These are phyloP conservation scores for Steinernema carpocapsae DNA, from an alignment of 2,888 invertebrate genomes.

Conservation along the genomic window DNA sequence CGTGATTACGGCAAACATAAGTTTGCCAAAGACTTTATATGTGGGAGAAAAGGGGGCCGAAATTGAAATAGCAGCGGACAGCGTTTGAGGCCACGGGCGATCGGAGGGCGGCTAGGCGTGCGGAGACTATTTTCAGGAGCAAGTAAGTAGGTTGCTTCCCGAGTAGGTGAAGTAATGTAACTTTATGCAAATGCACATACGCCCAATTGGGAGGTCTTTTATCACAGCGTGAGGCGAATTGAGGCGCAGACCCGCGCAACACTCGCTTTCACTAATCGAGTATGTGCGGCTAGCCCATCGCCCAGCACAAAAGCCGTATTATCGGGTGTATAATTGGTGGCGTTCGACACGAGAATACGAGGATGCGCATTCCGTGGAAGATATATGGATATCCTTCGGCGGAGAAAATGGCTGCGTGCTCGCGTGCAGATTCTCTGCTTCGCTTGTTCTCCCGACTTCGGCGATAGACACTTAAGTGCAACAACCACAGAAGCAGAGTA, in stretches of 20 bases:
- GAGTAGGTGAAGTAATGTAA: background rate
- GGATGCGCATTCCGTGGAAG: slow-evolving; percentile 34
- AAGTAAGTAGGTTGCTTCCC: slow-evolving; percentile 3
- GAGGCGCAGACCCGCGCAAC: slow-evolving; percentile 27
- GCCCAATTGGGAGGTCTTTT: slow-evolving; percentile 10
- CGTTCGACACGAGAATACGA: slow-evolving; percentile 35
- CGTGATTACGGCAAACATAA: slow-evolving; percentile 10
- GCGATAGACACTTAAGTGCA: background rate
- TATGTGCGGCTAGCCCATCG: slow-evolving; percentile 34
- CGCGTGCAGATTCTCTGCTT: slow-evolving; percentile 16
- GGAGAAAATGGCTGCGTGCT: slow-evolving; percentile 30
- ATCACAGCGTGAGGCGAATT: slow-evolving; percentile 11
- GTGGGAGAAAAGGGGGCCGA: slow-evolving; percentile 9
- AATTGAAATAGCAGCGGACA: slow-evolving; percentile 12
- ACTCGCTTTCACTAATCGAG: slow-evolving; percentile 35
- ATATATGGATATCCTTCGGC: slow-evolving; percentile 28
- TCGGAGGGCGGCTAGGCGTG: background rate
- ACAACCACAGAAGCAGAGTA: slow-evolving; percentile 3
- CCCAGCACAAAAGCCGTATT: slow-evolving; percentile 34
- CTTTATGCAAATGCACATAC: slow-evolving; percentile 5
- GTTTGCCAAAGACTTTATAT: slow-evolving; percentile 15
- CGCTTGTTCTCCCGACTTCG: slow-evolving; percentile 6
- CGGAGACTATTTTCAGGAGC: background rate
- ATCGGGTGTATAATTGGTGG: slow-evolving; percentile 34
- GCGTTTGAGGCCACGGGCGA: slow-evolving; percentile 21